Percentiles rank a stretch among this genome's conserved stretches.
Evolutionary conservation across 2,113 vertebrate genomes (phyloP).

Genomic region (Cebus imitator): DNA sequence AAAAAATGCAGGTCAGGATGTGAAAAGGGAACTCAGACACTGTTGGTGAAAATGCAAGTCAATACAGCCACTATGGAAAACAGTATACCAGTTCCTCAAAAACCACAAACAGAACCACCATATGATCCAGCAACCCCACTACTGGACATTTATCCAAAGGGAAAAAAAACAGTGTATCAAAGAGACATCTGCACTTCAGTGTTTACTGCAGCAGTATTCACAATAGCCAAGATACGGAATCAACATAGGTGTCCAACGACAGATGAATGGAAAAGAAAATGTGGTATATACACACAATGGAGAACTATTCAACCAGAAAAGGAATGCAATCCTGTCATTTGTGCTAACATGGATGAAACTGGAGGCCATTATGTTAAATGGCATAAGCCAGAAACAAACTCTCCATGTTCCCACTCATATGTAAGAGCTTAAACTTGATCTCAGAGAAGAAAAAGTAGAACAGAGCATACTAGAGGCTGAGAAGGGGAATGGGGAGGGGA

Average conservation of each 20-base stretch:
- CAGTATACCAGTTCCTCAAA: background rate
- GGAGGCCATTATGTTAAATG: background rate
- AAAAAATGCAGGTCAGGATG: background rate
- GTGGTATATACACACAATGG: background rate
- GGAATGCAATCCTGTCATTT: background rate
- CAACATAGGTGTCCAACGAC: background rate
- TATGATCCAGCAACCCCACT: background rate
- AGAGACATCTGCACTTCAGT: background rate
- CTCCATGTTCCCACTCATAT: background rate
- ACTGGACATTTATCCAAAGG: background rate
- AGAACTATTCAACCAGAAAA: background rate
- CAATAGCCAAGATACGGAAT: background rate
- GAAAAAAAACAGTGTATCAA: background rate
- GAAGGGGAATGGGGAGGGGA: background rate
- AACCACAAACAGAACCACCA: background rate
- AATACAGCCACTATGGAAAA: background rate
- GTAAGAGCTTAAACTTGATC: background rate
- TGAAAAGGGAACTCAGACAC: background rate
- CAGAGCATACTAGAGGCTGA: background rate
- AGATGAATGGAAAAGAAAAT: background rate
- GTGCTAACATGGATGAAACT: background rate
- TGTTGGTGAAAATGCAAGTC: background rate
- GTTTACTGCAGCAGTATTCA: background rate
- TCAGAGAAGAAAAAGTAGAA: background rate
- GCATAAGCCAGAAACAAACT: background rate